phyloP scores from a whole-genome alignment of 2,888 invertebrate genomes.

The Synergus laeviventris region DNA sequence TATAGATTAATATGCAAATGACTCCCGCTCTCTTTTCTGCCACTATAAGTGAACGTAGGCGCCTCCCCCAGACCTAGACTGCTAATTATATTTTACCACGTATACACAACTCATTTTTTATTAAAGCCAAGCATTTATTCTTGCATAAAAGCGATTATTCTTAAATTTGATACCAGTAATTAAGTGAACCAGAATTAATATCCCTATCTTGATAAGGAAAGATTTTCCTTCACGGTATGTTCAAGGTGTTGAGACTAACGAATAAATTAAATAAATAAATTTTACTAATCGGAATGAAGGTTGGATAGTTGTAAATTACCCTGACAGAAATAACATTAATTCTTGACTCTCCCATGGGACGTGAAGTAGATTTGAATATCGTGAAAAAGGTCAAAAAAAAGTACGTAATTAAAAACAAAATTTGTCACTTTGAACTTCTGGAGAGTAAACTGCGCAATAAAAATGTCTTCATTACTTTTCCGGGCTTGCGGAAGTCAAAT shows the following conservation, averaged over 20 bases:
- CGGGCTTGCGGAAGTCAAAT: conserved; percentile 11
- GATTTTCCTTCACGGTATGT: too few species aligned
- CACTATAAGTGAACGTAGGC: not conserved
- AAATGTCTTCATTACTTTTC: conserved; percentile 21
- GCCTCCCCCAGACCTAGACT: not conserved
- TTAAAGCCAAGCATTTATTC: not conserved
- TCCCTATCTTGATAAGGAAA: too few species aligned
- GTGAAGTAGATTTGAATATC: not conserved
- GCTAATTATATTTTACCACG: not conserved
- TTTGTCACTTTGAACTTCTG: not conserved
- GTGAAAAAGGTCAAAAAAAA: not conserved
- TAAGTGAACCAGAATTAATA: too few species aligned
- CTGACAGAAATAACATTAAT: not conserved
- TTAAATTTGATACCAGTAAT: not conserved
- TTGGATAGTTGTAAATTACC: not conserved
- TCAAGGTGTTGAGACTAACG: not conserved
- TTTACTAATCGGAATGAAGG: too few species aligned
- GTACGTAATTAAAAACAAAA: not conserved
- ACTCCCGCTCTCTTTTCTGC: conserved; percentile 40
- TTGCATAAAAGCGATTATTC: not conserved
- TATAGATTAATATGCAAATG: conserved; percentile 65
- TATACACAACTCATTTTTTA: not conserved
- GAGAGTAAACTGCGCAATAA: not conserved
- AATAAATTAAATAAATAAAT: not conserved
- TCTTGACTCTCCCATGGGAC: not conserved